phyloP scores from a whole-genome alignment of 2,888 invertebrate genomes.

The Sabatieria punctata region DNA sequence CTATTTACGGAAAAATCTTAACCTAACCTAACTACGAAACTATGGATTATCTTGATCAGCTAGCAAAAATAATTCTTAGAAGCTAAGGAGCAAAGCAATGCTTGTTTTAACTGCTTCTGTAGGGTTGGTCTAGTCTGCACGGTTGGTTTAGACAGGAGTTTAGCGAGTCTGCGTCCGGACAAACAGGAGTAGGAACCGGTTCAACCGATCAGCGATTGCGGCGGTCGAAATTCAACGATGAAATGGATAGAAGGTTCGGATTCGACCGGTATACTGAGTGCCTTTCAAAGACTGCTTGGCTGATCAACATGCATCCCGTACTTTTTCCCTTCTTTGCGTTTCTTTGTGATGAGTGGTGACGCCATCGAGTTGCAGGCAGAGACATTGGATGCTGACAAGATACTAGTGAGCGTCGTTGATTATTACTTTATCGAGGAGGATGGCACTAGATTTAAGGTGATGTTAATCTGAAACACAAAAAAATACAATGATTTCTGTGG shows the following conservation, averaged over 20 bases:
- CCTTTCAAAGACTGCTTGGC: slow-evolving; percentile 68
- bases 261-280: slow-evolving; percentile 67
- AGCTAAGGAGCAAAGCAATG: too few species aligned
- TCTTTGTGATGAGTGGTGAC: background rate
- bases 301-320: slow-evolving; percentile 92
- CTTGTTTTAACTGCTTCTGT: too few species aligned
- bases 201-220: too few species aligned
- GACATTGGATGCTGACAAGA: slow-evolving; percentile 78
- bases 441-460: slow-evolving; percentile 73
- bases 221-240: slow-evolving; percentile 47
- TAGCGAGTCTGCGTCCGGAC: too few species aligned
- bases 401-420: slow-evolving; percentile 75
- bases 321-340: slow-evolving; percentile 25
- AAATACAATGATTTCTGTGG: slow-evolving; percentile 8
- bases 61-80: too few species aligned
- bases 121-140: too few species aligned
- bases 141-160: too few species aligned
- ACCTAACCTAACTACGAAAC: too few species aligned
- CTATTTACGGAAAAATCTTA: too few species aligned
- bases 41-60: too few species aligned
- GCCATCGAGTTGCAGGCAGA: slow-evolving; percentile 53
- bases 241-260: slow-evolving; percentile 80
- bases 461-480: slow-evolving; percentile 4
- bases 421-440: slow-evolving; percentile 94
- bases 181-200: too few species aligned